These are phyloP conservation scores for Condylostylus longicornis DNA, from an alignment of 1,140 invertebrate species.

Conservation along the genomic window DNA sequence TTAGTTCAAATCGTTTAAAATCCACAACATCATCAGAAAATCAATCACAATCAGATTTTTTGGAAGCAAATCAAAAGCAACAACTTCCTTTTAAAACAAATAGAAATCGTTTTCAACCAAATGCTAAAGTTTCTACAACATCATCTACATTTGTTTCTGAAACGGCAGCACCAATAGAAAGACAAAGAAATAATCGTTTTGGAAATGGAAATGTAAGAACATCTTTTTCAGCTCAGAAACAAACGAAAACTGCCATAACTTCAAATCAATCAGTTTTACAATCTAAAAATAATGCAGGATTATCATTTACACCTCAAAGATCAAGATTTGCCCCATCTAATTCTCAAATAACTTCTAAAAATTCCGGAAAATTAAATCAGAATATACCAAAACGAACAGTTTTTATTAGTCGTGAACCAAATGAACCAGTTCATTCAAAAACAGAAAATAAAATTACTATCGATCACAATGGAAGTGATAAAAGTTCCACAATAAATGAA, in stretches of 20 bases:
- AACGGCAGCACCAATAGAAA: constrained; percentile 10
- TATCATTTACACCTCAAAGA: constrained; percentile 8
- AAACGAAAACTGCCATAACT: too few relatives aligned
- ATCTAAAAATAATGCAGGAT: background rate
- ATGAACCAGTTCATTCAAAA: constrained; percentile 24
- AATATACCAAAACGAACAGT: constrained; percentile 18
- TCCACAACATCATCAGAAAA: background rate
- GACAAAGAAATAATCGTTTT: constrained; percentile 27
- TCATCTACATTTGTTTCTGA: constrained; percentile 3
- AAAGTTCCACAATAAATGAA: too few relatives aligned
- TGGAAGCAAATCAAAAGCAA: constrained; percentile 5
- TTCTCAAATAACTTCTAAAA: constrained; percentile 12
- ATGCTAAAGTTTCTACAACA: constrained; percentile 5
- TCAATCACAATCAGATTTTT: constrained; percentile 6
- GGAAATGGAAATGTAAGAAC: too few relatives aligned
- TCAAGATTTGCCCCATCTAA: constrained; percentile 6
- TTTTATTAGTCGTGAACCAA: constrained; percentile 26
- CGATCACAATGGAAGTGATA: too few relatives aligned
- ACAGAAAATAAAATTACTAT: too few relatives aligned
- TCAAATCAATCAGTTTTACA: too few relatives aligned
- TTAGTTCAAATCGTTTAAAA: background rate
- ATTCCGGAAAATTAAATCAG: background rate
- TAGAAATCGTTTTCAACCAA: constrained; percentile 23
- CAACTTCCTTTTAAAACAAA: constrained; percentile 12
- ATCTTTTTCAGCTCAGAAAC: too few relatives aligned